A percentile compares a stretch with the other conserved stretches of the same genome.
phyloP scores from a whole-genome alignment of 1,140 invertebrate species.

The Forficula auricularia region DNA sequence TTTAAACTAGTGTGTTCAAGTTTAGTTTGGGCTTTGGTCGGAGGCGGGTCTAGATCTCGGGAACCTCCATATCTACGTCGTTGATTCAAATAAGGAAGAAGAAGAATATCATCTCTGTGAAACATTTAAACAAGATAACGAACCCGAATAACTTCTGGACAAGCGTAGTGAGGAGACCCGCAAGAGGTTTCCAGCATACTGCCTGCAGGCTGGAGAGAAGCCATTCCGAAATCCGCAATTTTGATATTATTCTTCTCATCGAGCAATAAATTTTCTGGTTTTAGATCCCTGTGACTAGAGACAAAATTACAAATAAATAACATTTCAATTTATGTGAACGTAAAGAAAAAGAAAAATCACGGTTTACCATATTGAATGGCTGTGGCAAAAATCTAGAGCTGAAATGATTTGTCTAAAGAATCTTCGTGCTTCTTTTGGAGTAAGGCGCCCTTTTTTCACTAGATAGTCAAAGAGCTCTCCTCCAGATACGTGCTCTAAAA shows the following conservation, averaged over 20 bases:
- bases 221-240: slow-evolving; percentile 99
- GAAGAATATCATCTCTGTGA: no score
- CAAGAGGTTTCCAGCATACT: slow-evolving; percentile 98
- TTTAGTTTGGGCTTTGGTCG: no score
- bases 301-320: slow-evolving; percentile 11
- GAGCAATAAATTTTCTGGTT: slow-evolving; percentile 94
- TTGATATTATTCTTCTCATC: slow-evolving; percentile 99
- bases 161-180: slow-evolving; percentile 98
- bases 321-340: no score
- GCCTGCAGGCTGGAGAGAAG: slow-evolving; percentile 92
- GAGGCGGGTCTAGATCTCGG: no score
- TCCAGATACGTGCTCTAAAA: slow-evolving; percentile 95
- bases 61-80: no score
- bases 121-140: no score
- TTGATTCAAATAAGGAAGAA: no score
- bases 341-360: neutral
- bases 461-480: slow-evolving; percentile 98
- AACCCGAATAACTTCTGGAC: slow-evolving; percentile 98
- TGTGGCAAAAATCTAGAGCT: slow-evolving; percentile 97
- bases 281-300: slow-evolving; percentile 90
- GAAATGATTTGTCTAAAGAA: slow-evolving; percentile 99
- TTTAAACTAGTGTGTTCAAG: no score
- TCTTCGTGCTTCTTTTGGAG: slow-evolving; percentile 91
- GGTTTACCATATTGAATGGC: slow-evolving; percentile 95
- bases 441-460: slow-evolving; percentile 94